Conservation (phyloP, 2,888 invertebrate species). For the Xestoiulus laeticollis region DNA sequence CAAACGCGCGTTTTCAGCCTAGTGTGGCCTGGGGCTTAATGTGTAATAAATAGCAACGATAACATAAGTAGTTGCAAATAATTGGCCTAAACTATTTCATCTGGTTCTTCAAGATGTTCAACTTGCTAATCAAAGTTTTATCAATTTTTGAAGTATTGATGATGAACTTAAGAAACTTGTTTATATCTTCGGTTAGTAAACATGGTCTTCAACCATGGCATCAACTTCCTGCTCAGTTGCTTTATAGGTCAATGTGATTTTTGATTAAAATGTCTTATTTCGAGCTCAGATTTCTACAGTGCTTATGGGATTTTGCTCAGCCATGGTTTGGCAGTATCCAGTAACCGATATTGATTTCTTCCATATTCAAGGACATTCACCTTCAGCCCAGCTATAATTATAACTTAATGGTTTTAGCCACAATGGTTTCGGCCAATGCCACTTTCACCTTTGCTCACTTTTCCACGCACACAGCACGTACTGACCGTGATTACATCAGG, state of each 20-base stretch:
- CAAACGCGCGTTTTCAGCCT: no score
- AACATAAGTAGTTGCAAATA: background rate
- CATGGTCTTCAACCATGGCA: background rate
- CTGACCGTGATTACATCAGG: background rate
- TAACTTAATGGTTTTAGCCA: background rate
- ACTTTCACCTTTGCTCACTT: conserved; percentile 18
- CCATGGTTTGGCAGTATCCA: background rate
- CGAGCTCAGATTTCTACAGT: background rate
- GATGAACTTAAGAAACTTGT: background rate
- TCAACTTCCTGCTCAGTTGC: background rate
- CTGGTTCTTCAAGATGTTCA: background rate
- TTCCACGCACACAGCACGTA: background rate
- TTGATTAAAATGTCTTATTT: background rate
- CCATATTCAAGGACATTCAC: background rate
- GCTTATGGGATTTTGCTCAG: background rate
- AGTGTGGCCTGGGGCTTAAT: background rate
- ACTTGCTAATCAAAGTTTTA: background rate
- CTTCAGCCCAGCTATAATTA: background rate
- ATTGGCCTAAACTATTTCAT: background rate
- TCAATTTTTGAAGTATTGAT: background rate
- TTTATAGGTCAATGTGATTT: background rate
- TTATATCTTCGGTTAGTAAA: background rate
- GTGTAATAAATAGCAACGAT: background rate
- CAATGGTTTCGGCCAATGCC: conserved; percentile 21
- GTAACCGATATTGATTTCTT: background rate